These are phyloP conservation scores for Halictus rubicundus DNA, from an alignment of 1,140 invertebrate genomes.

Conservation along the genomic window DNA sequence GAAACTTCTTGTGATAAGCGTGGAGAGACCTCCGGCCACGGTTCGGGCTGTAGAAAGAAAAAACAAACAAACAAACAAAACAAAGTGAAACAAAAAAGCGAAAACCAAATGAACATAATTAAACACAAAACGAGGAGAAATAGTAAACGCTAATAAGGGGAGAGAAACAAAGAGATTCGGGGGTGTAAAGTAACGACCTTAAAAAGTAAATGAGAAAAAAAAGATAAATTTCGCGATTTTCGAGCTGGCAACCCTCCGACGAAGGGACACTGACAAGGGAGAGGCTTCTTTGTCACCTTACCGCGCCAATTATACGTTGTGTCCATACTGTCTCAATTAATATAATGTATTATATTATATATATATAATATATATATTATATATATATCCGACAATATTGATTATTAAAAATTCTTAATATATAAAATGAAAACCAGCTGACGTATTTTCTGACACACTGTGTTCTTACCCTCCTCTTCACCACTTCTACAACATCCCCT, in stretches of 20 bases:
- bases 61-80: not conserved
- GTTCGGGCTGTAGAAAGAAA: not conserved
- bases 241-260: constrained; percentile 37
- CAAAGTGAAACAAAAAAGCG: not conserved
- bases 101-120: constrained; percentile 1
- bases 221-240: not conserved
- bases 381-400: constrained; percentile 80
- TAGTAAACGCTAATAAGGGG: constrained; percentile 1
- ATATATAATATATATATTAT: constrained; percentile 65
- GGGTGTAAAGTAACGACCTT: constrained; percentile 5
- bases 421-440: constrained; percentile 36
- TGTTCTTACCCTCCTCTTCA: not conserved
- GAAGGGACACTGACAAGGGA: constrained; percentile 45
- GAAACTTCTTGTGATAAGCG: constrained; percentile 42
- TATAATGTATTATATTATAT: constrained; percentile 58
- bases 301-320: constrained; percentile 76
- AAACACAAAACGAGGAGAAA: not conserved
- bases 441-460: constrained; percentile 5
- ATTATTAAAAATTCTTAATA: constrained; percentile 80
- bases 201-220: too few species aligned
- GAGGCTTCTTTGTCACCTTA: constrained; percentile 66
- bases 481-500: too few species aligned
- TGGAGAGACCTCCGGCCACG: not conserved
- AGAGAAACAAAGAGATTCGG: constrained; percentile 9
- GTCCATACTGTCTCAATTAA: constrained; percentile 79